Evolutionary conservation across 2,797 vertebrate species (phyloP), one percentile per base, ranked within the genome.

Genomic region (Balearica regulorum): DNA sequence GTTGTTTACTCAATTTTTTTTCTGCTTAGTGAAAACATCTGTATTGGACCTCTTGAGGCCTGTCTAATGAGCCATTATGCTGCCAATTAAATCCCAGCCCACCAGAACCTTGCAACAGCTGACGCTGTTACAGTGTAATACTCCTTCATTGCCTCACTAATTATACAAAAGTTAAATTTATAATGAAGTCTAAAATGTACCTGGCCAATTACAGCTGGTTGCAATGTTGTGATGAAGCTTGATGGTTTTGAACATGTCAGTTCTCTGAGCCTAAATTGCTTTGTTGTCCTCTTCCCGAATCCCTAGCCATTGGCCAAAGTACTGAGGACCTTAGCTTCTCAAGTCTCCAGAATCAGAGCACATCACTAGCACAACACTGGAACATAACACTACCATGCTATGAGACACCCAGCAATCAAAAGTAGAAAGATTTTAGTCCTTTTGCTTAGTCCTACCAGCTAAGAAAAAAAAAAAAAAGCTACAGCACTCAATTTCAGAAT

Each of bases 41-140:
- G 80, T 89, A 89, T 55, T 72, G 89, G 86, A 83, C 86, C 90
- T 97, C 93, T 95, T 82, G 94, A 96, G 94, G 96, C 91, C 91
- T 90, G 86, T 94, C 94, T 98, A 98, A 98, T 96, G 83, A 97
- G 87, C 95, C 94, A 97, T 98, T 97, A 98, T 93, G 93, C 85
- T 93, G 90, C 94, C 97, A 98, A 98, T 98, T 97, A 98, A 97
- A 97, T 86, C 97, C 87, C 90, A 96, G 93, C 90, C 87, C 80
- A 94, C 78, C 96, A 90, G 95, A 95, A 97, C 95, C 68, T 94
- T 44, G 10, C 77, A 96, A 92, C 91, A 97, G 93, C 79, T 91
- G 95, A 97, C 13, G 95, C 43, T 77, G 62, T 87, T 92, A 84
- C 51, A 48, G 11, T 20, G 51, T 43, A 89, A 62, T 94, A 85